Evolutionary conservation across 1,140 invertebrate genomes (phyloP).

Genomic region (Charaxes varanes): DNA sequence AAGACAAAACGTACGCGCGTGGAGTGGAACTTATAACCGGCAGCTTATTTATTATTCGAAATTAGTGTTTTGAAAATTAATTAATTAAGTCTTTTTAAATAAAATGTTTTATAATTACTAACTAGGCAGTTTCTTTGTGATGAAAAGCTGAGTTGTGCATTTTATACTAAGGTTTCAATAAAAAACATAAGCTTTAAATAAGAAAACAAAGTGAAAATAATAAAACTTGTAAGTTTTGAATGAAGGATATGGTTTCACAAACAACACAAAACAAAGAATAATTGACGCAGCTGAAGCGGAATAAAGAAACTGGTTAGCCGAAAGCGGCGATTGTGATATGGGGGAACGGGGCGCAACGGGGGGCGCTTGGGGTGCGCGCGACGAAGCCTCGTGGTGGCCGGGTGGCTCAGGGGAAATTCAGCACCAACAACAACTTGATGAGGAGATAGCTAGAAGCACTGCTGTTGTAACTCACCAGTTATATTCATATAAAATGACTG

Average conservation of each 20-base stretch:
- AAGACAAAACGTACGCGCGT: conserved; percentile 71
- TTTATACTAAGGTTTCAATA: conserved; percentile 33
- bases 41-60: conserved; percentile 49
- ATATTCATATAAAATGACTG: conserved; percentile 89
- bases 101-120: conserved; percentile 33
- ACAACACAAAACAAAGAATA: conserved; percentile 31
- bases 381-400: conserved; percentile 78
- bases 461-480: conserved; percentile 81
- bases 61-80: conserved; percentile 31
- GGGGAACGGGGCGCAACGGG: conserved; percentile 70
- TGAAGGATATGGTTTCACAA: conserved; percentile 42
- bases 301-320: conserved; percentile 66
- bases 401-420: conserved; percentile 75
- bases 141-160: conserved; percentile 32
- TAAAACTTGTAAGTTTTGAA: conserved; percentile 9
- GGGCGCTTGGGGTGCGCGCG: conserved; percentile 78
- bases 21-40: conserved; percentile 63
- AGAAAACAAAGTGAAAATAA: conserved; percentile 21
- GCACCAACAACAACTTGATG: conserved; percentile 75
- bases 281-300: conserved; percentile 36
- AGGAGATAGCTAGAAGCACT: conserved; percentile 73
- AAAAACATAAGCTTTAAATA: conserved; percentile 32
- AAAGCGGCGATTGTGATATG: conserved; percentile 62
- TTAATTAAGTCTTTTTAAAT: conserved; percentile 13
- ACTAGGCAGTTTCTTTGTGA: conserved; percentile 52